Evolutionary conservation across 2,888 invertebrate species (phyloP).

Genomic region (Rhamnusium bicolor): DNA sequence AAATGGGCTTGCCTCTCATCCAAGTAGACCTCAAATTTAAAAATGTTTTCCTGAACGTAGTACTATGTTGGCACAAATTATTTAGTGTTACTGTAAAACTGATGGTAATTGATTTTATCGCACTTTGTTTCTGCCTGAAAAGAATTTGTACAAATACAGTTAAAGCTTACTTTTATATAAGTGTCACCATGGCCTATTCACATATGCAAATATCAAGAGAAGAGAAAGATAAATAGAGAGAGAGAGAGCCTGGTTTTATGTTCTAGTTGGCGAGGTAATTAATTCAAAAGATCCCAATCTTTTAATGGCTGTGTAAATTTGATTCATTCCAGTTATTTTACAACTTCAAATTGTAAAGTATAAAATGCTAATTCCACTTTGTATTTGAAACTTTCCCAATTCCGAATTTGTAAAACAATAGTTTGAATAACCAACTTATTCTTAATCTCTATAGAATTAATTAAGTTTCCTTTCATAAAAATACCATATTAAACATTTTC

Average conservation of each 20-base stretch:
- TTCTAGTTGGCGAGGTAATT: slow-evolving; percentile 1
- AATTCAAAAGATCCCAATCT: slow-evolving; percentile 39
- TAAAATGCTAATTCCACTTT: slow-evolving; percentile 23
- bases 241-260: slow-evolving; percentile 6
- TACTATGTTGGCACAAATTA: too few species aligned
- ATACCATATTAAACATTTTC: neutral
- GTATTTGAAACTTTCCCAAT: slow-evolving; percentile 16
- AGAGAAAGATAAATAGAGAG: too few species aligned
- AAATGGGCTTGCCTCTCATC: too few species aligned
- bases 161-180: slow-evolving; percentile 6
- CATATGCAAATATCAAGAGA: slow-evolving; percentile 10
- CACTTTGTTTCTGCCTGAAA: neutral
- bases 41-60: too few species aligned
- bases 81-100: neutral
- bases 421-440: slow-evolving; percentile 18
- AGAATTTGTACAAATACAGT: neutral
- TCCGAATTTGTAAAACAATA: slow-evolving; percentile 26
- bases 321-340: slow-evolving; percentile 37
- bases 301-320: slow-evolving; percentile 44
- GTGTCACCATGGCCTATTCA: slow-evolving; percentile 1
- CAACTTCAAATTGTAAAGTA: slow-evolving; percentile 27
- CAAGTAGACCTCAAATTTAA: too few species aligned
- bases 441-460: slow-evolving; percentile 16
- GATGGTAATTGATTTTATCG: neutral
- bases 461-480: slow-evolving; percentile 2